Conservation (phyloP, 2,113 vertebrate species). For the Riparia riparia region DNA sequence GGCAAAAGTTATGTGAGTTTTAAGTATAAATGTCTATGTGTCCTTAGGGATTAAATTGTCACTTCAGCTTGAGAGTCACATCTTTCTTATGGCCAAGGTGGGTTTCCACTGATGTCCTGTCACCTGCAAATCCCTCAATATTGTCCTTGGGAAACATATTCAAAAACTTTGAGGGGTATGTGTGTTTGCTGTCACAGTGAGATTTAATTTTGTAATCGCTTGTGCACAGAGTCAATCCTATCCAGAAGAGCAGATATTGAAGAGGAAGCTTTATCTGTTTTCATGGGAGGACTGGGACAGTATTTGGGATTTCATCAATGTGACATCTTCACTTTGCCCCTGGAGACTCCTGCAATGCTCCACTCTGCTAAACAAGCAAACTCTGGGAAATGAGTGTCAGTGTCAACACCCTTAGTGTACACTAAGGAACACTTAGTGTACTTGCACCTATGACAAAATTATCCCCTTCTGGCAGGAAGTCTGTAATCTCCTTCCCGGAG, state of each 20-base stretch:
- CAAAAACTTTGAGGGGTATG: neutral
- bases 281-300: neutral
- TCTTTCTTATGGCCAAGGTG: neutral
- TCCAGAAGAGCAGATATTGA: neutral
- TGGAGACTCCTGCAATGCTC: neutral
- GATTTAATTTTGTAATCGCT: neutral
- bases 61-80: neutral
- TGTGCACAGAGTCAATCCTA: neutral
- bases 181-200: neutral
- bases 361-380: neutral
- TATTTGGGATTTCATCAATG: neutral
- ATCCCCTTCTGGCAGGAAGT: slow-evolving; percentile 15
- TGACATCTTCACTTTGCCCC: neutral
- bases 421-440: neutral
- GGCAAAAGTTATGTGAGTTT: neutral
- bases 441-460: slow-evolving; percentile 44
- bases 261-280: neutral
- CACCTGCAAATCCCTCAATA: neutral
- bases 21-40: neutral
- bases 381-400: neutral
- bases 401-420: neutral
- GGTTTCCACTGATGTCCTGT: neutral
- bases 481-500: neutral
- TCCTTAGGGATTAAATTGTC: neutral
- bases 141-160: neutral